A percentile compares a stretch with the other conserved stretches of the same genome.
Evolutionary conservation across 92 coral and sea anemone species (phyloP).

Genomic region (Umimayanthus kanabou): DNA sequence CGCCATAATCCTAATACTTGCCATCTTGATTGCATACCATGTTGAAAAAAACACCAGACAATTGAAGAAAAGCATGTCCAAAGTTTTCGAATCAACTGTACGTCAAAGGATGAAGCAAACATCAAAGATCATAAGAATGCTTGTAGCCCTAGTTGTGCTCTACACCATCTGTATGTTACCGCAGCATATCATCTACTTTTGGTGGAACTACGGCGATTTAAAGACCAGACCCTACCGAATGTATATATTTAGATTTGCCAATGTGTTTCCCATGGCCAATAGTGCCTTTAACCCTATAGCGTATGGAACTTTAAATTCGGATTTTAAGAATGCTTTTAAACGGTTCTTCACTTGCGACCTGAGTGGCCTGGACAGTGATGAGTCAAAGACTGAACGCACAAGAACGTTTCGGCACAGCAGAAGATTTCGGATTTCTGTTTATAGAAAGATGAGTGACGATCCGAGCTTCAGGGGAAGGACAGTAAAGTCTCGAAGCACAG

Average conservation of each 20-base stretch:
- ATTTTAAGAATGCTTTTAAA: conserved; percentile 87
- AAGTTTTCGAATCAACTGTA: conserved; percentile 74
- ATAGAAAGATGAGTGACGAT: conserved; percentile 42
- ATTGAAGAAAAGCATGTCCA: conserved; percentile 64
- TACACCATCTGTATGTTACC: conserved; percentile 97
- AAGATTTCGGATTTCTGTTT: conserved; percentile 67
- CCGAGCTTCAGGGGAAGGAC: not conserved
- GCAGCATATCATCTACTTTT: conserved; percentile 85
- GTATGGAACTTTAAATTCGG: conserved; percentile 90
- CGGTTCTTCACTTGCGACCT: conserved; percentile 81
- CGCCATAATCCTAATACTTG: conserved; percentile 68
- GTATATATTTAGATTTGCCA: conserved; percentile 87
- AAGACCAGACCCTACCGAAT: conserved; percentile 64
- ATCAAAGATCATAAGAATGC: conserved; percentile 93
- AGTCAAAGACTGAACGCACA: conserved; percentile 4
- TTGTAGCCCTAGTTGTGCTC: conserved; percentile 82
- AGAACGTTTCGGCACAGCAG: conserved; percentile 31
- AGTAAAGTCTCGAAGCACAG: not conserved
- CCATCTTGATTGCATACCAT: conserved; percentile 68
- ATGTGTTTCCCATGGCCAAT: conserved; percentile 98
- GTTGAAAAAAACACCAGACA: conserved; percentile 63
- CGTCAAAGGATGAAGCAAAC: conserved; percentile 85
- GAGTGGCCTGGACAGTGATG: conserved; percentile 49
- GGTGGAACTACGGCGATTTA: conserved; percentile 79
- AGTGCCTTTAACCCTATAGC: conserved; percentile 97